These are phyloP conservation scores for Xestia xanthographa DNA, from an alignment of 2,888 invertebrate genomes.

Conservation along the genomic window DNA sequence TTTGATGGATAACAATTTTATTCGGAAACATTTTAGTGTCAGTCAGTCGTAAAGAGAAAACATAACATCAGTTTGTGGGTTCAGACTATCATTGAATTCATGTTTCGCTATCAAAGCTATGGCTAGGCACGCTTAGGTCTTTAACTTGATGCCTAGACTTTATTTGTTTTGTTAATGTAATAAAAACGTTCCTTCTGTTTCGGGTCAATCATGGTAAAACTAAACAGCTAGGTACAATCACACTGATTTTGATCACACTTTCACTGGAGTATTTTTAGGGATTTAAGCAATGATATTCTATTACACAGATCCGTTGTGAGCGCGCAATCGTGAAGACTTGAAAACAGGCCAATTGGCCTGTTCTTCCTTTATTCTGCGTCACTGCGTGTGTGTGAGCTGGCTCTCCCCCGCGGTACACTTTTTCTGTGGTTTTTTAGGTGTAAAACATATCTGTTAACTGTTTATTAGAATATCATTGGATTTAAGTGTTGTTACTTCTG, in stretches of 20 bases:
- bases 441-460: too few species aligned
- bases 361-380: too few species aligned
- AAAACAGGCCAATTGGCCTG: too few species aligned
- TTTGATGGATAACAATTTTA: slow-evolving; percentile 87
- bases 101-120: slow-evolving; percentile 51
- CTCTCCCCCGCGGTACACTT: too few species aligned
- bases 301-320: too few species aligned
- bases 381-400: too few species aligned
- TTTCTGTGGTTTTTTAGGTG: too few species aligned
- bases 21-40: slow-evolving; percentile 82
- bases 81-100: slow-evolving; percentile 53
- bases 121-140: slow-evolving; percentile 12
- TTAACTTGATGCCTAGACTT: slow-evolving; percentile 26
- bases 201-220: slow-evolving; percentile 7
- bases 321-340: too few species aligned
- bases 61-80: slow-evolving; percentile 58
- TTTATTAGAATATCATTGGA: too few species aligned
- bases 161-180: slow-evolving; percentile 11
- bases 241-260: not conserved
- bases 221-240: not conserved
- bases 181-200: slow-evolving; percentile 14
- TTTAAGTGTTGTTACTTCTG: too few species aligned
- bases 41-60: slow-evolving; percentile 78
- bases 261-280: not conserved
- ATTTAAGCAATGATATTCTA: too few species aligned